These are phyloP conservation scores for Calosoma granatense DNA, from an alignment of 1,140 invertebrate genomes.

Conservation along the genomic window DNA sequence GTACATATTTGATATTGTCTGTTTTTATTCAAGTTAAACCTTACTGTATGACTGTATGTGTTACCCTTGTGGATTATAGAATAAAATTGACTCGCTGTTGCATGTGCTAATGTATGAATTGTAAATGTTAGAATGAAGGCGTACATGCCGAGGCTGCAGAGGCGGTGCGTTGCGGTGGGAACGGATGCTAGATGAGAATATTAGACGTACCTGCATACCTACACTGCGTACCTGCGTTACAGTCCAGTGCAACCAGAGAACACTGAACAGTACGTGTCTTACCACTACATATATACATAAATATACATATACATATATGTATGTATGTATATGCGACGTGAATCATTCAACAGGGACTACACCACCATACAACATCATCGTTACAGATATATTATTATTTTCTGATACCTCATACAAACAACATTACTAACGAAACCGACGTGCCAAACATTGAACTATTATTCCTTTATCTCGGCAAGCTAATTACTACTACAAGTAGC, in stretches of 20 bases:
- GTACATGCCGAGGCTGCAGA: not conserved
- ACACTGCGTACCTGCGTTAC: slow-evolving; percentile 2
- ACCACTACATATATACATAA: no score
- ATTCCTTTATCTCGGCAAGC: not conserved
- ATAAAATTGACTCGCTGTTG: not conserved
- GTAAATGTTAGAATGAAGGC: not conserved
- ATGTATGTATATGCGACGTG: no score
- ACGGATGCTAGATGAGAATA: not conserved
- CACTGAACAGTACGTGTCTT: not conserved
- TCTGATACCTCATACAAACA: not conserved
- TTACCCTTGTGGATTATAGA: not conserved
- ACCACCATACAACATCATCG: not conserved
- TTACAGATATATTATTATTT: not conserved
- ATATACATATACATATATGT: no score
- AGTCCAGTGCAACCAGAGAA: not conserved
- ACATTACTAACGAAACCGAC: not conserved
- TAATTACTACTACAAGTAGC: not conserved
- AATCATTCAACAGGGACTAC: not conserved
- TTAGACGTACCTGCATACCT: not conserved
- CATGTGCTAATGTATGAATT: not conserved
- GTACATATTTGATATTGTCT: not conserved
- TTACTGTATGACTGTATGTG: not conserved
- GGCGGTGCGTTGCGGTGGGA: not conserved
- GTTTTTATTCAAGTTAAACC: no score
- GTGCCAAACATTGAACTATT: slow-evolving; percentile 1